Evolutionary conservation across 2,888 invertebrate genomes (phyloP), one percentile per base, ranked within the genome.

Genomic region (Caenorhabditis drosophilae): DNA sequence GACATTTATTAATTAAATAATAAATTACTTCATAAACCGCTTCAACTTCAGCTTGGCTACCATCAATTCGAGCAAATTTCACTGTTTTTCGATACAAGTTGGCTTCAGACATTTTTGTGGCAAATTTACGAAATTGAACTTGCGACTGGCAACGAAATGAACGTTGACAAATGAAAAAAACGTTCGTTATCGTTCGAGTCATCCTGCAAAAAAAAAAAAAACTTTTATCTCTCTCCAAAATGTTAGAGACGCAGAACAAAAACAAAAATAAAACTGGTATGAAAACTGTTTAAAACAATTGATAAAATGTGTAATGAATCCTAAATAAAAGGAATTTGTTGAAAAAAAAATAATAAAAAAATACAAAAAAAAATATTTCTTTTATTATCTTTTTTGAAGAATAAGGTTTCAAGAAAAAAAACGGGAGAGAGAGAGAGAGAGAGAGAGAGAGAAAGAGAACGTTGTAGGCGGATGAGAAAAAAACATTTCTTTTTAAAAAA

Each of bases 1-100:
- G 4, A 36, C 16, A 36, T 36, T n/a, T n/a, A 36, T 36, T 12
- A 36, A n/a, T 15, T 4, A 11, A 4, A 36, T 36, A 23, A n/a
- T 9, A 35, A 36, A 16, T 53, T 16, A 60, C 60, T 44, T 62
- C 62, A 44, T 56, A 62, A 27, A 56, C 55, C 23, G 62, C 62
- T 12, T 62, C 56, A 40, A 62, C 38, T 26, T 52, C 45, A 35
- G 52, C 23, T 1, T 22, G 27, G 25, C 25, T 45, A 2, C 60
- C 56, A 20, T 52, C 47, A 18, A 36, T 48, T 31, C 42, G 36
- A n/a, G 42, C 45, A 18, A 63, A 63, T 4, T 34, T 34, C 9
- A 63, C 41, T 49, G 45, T 26, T 45, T 57, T 57, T 41, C 36
- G 23, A 20, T 35, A 49, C n/a, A 63, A 16, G 20, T 46, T 57